Evolutionary conservation across 2,888 invertebrate genomes (phyloP).

Genomic region (Eurytoma californica): DNA sequence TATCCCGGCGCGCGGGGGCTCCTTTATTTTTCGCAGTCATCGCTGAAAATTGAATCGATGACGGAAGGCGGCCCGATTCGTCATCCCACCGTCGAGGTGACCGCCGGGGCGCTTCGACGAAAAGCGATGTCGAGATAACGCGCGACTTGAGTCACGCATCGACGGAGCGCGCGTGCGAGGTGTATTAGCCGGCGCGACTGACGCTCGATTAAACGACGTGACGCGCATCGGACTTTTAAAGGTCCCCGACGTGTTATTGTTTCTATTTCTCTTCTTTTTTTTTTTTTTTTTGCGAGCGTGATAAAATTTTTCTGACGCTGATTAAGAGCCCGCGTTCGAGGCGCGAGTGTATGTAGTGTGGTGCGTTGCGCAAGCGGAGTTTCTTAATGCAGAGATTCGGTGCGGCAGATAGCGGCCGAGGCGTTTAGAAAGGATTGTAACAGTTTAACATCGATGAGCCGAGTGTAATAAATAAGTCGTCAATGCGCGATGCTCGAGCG

Average conservation of each 20-base stretch:
- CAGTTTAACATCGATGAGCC: conserved; percentile 14
- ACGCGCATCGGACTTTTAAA: conserved; percentile 1
- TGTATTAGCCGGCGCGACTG: not conserved
- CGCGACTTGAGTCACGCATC: conserved; percentile 40
- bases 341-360: too few species aligned
- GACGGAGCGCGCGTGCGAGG: not conserved
- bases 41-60: not conserved
- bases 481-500: not conserved
- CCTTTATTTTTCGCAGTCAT: not conserved
- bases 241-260: too few species aligned
- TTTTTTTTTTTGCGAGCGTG: too few species aligned
- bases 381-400: conserved; percentile 5
- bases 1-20: not conserved
- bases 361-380: not conserved
- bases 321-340: too few species aligned
- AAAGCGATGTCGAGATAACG: conserved; percentile 49
- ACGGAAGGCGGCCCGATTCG: conserved; percentile 24
- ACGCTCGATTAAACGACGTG: not conserved
- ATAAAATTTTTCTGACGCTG: too few species aligned
- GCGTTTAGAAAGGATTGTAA: conserved; percentile 18
- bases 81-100: conserved; percentile 31
- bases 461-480: conserved; percentile 9
- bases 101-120: conserved; percentile 32
- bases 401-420: conserved; percentile 9
- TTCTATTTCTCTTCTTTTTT: too few species aligned